phyloP scores from a whole-genome alignment of 2,113 vertebrate genomes.

The Coptodon rendalli region DNA sequence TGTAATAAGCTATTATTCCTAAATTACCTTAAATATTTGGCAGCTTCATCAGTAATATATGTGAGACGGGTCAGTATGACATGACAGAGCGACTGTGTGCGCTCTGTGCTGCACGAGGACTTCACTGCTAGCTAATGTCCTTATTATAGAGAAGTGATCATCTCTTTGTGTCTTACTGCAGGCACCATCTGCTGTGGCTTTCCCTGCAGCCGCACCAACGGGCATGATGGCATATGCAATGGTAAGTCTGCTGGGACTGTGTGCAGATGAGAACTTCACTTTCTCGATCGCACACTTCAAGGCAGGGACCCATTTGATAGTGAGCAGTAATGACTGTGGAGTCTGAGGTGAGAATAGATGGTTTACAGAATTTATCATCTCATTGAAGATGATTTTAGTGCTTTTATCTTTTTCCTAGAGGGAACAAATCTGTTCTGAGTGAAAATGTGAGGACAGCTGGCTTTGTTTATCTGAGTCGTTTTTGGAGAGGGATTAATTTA shows the following conservation, averaged over 20 bases:
- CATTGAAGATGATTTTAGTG: not conserved
- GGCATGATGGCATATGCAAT: conserved; percentile 91
- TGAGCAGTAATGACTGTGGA: not conserved
- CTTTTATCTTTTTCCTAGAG: not conserved
- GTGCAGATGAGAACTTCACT: not conserved
- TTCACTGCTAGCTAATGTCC: not conserved
- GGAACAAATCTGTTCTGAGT: not conserved
- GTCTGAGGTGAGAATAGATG: not conserved
- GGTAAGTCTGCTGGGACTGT: conserved; percentile 73
- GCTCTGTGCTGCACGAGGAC: not conserved
- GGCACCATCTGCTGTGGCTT: conserved; percentile 93
- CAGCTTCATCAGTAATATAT: not conserved
- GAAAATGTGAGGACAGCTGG: not conserved
- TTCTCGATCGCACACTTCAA: not conserved
- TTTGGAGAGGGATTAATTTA: not conserved
- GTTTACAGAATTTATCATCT: not conserved
- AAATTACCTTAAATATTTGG: not conserved
- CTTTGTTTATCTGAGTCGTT: not conserved
- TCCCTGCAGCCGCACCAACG: conserved; percentile 90
- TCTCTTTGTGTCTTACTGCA: conserved; percentile 53
- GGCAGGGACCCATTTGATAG: not conserved
- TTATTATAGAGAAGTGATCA: not conserved
- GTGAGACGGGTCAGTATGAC: not conserved
- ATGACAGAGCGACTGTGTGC: not conserved
- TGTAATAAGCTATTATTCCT: not conserved